Evolutionary conservation across 1,140 invertebrate genomes (phyloP), one percentile per base, ranked within the genome.

Genomic region (Drosophila malerkotliana): DNA sequence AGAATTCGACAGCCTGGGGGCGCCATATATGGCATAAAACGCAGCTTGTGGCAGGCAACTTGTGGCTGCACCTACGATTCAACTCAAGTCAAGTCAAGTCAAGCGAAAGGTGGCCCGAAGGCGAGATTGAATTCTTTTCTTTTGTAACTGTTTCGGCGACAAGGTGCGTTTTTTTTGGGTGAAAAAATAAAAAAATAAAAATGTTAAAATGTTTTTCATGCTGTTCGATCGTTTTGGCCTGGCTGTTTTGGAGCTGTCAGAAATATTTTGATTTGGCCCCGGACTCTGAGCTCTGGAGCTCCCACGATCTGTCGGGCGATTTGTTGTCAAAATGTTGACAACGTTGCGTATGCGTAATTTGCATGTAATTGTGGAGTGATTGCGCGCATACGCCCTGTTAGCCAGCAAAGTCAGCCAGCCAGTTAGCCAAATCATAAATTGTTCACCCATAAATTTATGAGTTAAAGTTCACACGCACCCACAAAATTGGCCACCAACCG

Each of bases 201-300:
- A 84, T 69, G 75, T 79, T 88, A 88, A 88, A 88, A 88, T 88
- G 79, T 69, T 88, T 88, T 87, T 74, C 76, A 76, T 88, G 83
- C 62, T 62, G 56, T 54, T 76, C 58, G 58, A 14, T 71, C 73
- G 54, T 32, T 56, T 52, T 30, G 52, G 54, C 41, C 68, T 37
- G 34, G 66, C 66, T 59, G 74, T 77, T 81, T 75, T 69, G 66
- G 32, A 47, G 68, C 48, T 75, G 78, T 72, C 76, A 77, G 26
- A 85, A 64, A 68, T 73, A 68, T 49, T 54, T 49, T 37, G 53
- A 32, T 68, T 58, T 45, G 69, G 69, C 44, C 39, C 62, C 28
- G 48, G 48, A 51, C 60, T 60, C 48, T 61, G 54, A 54, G 26
- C 26, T 28, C 26, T 6, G 26, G 26, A 28, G 26, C 79, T 87